A percentile compares a stretch with the other conserved stretches of the same genome.
Evolutionary conservation across 35 echinoderm and acorn worm species (phyloP).

Genomic region (Nesometra sesokonis): DNA sequence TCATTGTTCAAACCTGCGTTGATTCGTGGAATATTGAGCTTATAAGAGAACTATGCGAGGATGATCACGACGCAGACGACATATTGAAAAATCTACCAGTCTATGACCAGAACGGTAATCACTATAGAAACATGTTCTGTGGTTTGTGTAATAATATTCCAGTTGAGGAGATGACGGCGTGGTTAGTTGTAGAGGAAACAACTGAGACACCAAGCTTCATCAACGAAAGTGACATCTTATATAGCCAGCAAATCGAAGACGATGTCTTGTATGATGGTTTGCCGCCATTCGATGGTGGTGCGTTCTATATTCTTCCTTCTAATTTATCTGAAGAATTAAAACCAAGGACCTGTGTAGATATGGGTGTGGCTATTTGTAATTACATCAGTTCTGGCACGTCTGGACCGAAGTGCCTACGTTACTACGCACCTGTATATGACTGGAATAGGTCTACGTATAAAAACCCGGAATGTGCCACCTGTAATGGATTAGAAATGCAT

Average conservation of each 20-base stretch:
- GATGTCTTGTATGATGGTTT: too few species aligned
- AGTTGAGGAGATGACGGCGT: background rate
- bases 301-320: background rate
- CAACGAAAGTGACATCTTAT: background rate
- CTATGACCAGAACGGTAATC: slow-evolving; percentile 7
- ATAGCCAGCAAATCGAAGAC: too few species aligned
- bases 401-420: background rate
- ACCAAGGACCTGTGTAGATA: background rate
- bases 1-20: background rate
- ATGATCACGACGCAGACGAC: background rate
- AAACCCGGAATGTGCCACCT: slow-evolving; percentile 1
- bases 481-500: background rate
- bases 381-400: background rate
- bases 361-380: background rate
- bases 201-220: background rate
- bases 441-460: background rate
- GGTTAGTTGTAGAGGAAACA: background rate
- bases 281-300: too few species aligned
- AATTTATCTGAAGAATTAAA: background rate
- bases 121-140: slow-evolving; percentile 24
- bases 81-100: slow-evolving; percentile 4
- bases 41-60: background rate
- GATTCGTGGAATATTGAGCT: slow-evolving; percentile 4
- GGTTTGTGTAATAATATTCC: slow-evolving; percentile 13
- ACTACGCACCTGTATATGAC: slow-evolving; percentile 2